phyloP scores from a whole-genome alignment of 2,113 vertebrate species.

The Brienomyrus longianalis region DNA sequence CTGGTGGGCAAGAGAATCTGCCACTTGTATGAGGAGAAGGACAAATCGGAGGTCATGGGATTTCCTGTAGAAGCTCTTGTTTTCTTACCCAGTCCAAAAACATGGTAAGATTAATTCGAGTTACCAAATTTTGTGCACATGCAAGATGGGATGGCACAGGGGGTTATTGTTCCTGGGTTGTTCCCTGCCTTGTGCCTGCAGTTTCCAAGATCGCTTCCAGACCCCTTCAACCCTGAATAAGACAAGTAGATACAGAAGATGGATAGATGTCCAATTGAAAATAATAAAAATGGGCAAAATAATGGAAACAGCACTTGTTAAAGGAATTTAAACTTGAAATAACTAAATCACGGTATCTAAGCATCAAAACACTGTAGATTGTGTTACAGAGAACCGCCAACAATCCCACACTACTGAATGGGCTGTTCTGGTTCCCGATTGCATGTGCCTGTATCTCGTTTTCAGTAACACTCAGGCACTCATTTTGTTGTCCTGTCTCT shows the following conservation, averaged over 20 bases:
- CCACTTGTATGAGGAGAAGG: constrained; percentile 72
- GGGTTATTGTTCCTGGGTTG: not conserved
- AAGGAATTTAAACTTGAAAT: not conserved
- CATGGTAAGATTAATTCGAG: not conserved
- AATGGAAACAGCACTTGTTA: not conserved
- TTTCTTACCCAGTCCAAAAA: not conserved
- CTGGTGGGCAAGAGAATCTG: constrained; percentile 67
- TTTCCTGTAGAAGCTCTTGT: not conserved
- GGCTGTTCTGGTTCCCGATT: not conserved
- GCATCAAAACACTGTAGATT: not conserved
- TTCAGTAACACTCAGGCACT: not conserved
- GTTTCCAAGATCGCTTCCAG: not conserved
- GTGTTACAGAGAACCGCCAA: not conserved
- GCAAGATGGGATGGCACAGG: not conserved
- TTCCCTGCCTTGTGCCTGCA: not conserved
- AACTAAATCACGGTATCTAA: not conserved
- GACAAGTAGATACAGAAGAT: not conserved
- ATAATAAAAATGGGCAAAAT: not conserved
- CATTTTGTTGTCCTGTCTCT: not conserved
- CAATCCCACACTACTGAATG: not conserved
- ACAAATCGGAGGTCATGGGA: constrained; percentile 60
- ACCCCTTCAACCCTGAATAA: not conserved
- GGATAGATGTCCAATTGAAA: not conserved
- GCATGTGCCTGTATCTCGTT: not conserved
- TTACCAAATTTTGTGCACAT: not conserved